A percentile compares a stretch with the other conserved stretches of the same genome.
These are phyloP conservation scores for Danionella cerebrum DNA, from an alignment of 2,113 vertebrate genomes.

Conservation along the genomic window DNA sequence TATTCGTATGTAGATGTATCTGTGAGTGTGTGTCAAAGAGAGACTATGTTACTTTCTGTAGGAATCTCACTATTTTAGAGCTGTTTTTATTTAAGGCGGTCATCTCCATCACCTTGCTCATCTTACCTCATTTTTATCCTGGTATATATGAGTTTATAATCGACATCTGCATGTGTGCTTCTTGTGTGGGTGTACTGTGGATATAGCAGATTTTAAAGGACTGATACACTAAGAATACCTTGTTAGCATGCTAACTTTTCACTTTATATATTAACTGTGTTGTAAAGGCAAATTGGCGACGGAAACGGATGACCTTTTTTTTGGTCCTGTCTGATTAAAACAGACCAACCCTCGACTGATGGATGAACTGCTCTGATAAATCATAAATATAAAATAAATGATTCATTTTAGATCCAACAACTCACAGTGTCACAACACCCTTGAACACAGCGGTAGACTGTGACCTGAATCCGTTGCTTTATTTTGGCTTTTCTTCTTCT, in stretches of 20 bases:
- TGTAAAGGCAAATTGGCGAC: conserved; percentile 44
- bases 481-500: too few relatives aligned
- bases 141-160: conserved; percentile 36
- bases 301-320: conserved; percentile 20
- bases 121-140: conserved; percentile 55
- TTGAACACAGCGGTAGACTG: too few relatives aligned
- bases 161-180: conserved; percentile 26
- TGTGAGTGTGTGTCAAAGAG: neutral
- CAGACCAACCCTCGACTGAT: too few relatives aligned
- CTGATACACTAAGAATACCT: conserved; percentile 54
- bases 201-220: conserved; percentile 51
- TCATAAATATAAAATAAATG: too few relatives aligned
- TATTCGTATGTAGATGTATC: conserved; percentile 9
- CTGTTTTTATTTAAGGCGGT: conserved; percentile 34
- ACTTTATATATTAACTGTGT: conserved; percentile 46
- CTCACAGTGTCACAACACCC: too few relatives aligned
- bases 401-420: neutral
- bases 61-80: conserved; percentile 26
- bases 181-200: conserved; percentile 45
- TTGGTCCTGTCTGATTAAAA: neutral
- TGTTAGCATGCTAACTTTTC: conserved; percentile 54
- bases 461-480: too few relatives aligned
- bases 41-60: neutral
- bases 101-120: conserved; percentile 26
- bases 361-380: too few relatives aligned